Evolutionary conservation across 2,113 vertebrate genomes (phyloP).

Genomic region (Cheilinus undulatus): DNA sequence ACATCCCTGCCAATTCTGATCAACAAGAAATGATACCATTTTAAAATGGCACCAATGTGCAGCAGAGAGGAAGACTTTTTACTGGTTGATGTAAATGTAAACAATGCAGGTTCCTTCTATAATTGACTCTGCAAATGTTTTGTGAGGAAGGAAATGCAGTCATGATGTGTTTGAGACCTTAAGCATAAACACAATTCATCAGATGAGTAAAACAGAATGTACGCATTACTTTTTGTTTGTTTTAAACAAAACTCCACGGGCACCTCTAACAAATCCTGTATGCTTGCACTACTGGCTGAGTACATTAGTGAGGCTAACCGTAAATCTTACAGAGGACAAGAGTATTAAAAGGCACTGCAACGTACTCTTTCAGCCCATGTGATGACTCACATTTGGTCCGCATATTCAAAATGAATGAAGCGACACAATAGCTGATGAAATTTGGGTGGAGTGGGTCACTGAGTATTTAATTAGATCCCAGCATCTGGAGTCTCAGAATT

Average conservation of each 20-base stretch:
- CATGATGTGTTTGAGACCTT: neutral
- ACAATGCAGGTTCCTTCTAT: neutral
- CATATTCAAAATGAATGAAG: constrained; percentile 26
- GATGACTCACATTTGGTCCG: constrained; percentile 47
- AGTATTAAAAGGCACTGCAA: constrained; percentile 2
- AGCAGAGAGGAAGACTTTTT: neutral
- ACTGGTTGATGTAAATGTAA: neutral
- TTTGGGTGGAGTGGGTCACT: constrained; percentile 47
- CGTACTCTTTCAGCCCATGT: neutral
- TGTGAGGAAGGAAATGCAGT: neutral
- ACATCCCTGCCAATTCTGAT: neutral
- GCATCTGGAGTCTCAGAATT: constrained; percentile 59
- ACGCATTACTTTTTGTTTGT: neutral
- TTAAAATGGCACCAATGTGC: neutral
- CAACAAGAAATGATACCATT: neutral
- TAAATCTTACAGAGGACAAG: constrained; percentile 1
- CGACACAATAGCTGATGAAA: constrained; percentile 35
- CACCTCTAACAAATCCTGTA: neutral
- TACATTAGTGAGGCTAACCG: neutral
- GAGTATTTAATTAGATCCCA: constrained; percentile 58
- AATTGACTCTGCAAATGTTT: neutral
- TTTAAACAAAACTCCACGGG: neutral
- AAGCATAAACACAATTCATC: neutral
- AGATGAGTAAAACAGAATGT: neutral
- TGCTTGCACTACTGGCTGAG: constrained; percentile 16